These are phyloP conservation scores for Tipula lateralis DNA, from an alignment of 2,888 invertebrate species.

Conservation along the genomic window DNA sequence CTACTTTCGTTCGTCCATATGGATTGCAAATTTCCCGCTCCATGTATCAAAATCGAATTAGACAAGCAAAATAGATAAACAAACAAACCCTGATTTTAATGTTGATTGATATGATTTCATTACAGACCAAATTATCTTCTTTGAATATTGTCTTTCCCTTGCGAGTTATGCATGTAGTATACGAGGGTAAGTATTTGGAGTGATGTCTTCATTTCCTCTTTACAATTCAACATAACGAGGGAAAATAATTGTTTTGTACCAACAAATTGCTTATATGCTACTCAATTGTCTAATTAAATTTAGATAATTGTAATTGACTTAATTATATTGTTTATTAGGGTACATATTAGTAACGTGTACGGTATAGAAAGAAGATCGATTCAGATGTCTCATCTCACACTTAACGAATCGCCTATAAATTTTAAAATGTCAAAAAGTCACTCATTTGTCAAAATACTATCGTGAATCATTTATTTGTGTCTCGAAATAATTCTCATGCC, in stretches of 20 bases:
- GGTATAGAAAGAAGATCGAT: background rate
- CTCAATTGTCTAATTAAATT: background rate
- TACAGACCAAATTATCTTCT: background rate
- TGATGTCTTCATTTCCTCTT: background rate
- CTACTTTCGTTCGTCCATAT: background rate
- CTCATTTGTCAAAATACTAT: background rate
- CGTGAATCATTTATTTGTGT: background rate
- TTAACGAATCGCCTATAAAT: background rate
- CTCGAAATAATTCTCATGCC: background rate
- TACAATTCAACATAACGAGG: background rate
- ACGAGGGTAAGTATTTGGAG: background rate
- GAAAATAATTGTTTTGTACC: background rate
- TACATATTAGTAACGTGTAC: background rate
- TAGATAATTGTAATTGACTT: background rate
- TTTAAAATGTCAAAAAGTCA: background rate
- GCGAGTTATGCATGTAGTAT: background rate
- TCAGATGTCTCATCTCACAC: background rate
- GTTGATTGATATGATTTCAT: conserved; percentile 1
- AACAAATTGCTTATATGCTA: background rate
- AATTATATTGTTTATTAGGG: background rate
- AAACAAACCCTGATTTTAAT: background rate
- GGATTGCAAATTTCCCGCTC: background rate
- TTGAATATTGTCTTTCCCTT: background rate
- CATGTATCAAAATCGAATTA: background rate
- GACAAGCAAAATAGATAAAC: background rate